A percentile compares a stretch with the other conserved stretches of the same genome.
Conservation (phyloP, 2,888 invertebrate genomes). For the Blera fallax region DNA sequence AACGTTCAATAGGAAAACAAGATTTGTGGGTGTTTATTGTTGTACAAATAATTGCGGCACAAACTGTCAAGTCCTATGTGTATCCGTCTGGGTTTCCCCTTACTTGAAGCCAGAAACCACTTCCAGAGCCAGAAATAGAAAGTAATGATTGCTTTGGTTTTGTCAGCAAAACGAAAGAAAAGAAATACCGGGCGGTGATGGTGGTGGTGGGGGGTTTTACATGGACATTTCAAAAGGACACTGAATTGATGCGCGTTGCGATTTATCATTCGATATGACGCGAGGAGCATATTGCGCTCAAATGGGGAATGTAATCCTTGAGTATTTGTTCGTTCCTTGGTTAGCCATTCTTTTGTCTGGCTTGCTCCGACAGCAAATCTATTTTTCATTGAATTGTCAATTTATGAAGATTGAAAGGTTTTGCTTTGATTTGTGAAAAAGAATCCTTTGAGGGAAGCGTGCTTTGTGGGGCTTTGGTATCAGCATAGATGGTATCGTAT, state of each 20-base stretch:
- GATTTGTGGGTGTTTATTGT: conserved; percentile 70
- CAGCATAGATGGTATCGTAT: too few relatives aligned
- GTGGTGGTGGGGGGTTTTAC: neutral
- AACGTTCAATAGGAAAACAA: conserved; percentile 42
- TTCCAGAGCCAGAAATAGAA: conserved; percentile 12
- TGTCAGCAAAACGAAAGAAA: conserved; percentile 49
- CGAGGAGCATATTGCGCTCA: conserved; percentile 29
- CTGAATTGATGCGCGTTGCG: conserved; percentile 54
- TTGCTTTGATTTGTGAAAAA: neutral
- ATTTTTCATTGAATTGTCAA: conserved; percentile 28
- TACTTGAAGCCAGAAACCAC: conserved; percentile 17
- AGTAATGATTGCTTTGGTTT: conserved; percentile 57
- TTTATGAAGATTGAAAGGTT: conserved; percentile 31
- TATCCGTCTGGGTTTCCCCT: neutral
- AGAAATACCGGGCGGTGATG: neutral
- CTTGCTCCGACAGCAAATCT: conserved; percentile 8
- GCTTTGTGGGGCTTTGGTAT: too few relatives aligned
- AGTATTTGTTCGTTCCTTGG: neutral
- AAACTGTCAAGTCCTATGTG: conserved; percentile 61
- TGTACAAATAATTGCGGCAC: conserved; percentile 71
- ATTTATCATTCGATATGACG: conserved; percentile 61
- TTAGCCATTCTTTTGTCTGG: neutral
- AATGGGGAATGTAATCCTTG: neutral
- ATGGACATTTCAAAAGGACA: conserved; percentile 31
- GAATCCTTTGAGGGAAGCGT: neutral